A percentile compares a stretch with the other conserved stretches of the same genome.
Evolutionary conservation across 2,797 vertebrate genomes (phyloP).

Genomic region (Tympanoctomys barrerae): DNA sequence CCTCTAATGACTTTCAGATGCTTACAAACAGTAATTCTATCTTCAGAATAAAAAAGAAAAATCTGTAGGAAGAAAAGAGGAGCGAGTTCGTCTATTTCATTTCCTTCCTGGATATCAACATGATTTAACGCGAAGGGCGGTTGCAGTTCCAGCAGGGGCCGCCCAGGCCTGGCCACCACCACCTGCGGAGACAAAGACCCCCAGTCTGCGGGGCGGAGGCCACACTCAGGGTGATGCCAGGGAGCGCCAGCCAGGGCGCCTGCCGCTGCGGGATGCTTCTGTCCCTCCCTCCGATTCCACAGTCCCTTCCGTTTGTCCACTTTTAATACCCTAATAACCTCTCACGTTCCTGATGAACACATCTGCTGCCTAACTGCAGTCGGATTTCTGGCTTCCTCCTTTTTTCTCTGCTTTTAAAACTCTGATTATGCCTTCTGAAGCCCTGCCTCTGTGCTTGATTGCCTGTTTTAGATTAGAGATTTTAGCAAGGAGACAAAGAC

Average conservation of each 20-base stretch:
- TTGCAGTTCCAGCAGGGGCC: constrained; percentile 70
- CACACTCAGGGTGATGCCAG: background rate
- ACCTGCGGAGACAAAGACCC: constrained; percentile 87
- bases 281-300: fast-evolving
- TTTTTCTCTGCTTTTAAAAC: constrained; percentile 85
- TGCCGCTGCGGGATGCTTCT: fast-evolving
- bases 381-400: constrained; percentile 72
- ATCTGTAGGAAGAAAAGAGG: constrained; percentile 89
- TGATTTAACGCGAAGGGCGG: constrained; percentile 88
- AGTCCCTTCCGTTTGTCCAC: constrained; percentile 69
- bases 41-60: constrained; percentile 91
- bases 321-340: constrained; percentile 84
- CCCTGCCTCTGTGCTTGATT: constrained; percentile 89
- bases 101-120: constrained; percentile 90
- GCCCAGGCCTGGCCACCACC: constrained; percentile 67
- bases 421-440: constrained; percentile 89
- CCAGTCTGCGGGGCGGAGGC: background rate
- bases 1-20: constrained; percentile 97
- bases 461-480: constrained; percentile 91
- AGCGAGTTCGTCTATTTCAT: constrained; percentile 89
- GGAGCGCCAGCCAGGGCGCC: fast-evolving
- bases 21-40: constrained; percentile 95
- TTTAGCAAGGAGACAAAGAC: constrained; percentile 91
- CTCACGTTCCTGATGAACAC: constrained; percentile 79
- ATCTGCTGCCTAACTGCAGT: constrained; percentile 86